These are phyloP conservation scores for Galleria mellonella DNA, from an alignment of 1,140 invertebrate species.

Conservation along the genomic window DNA sequence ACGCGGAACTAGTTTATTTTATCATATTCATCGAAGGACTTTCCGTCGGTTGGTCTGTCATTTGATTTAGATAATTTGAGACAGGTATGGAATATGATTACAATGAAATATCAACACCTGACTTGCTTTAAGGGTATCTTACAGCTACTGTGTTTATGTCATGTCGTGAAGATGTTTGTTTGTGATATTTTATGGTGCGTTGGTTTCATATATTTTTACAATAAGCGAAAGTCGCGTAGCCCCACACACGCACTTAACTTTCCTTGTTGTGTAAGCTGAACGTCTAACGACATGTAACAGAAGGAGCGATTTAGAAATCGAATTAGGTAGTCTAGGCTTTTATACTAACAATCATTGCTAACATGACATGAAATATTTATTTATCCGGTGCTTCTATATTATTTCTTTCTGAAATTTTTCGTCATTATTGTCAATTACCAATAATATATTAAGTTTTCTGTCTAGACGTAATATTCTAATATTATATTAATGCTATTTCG, in stretches of 20 bases:
- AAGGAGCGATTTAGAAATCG: slow-evolving; percentile 67
- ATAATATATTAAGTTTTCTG: no score
- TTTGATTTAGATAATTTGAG: slow-evolving; percentile 26
- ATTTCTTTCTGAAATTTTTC: no score
- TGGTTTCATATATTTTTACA: slow-evolving; percentile 33
- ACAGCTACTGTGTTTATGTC: not conserved
- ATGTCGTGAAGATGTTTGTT: not conserved
- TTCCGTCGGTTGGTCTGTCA: slow-evolving; percentile 36
- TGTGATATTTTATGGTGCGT: slow-evolving; percentile 15
- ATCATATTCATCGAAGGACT: slow-evolving; percentile 60
- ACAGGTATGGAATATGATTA: slow-evolving; percentile 13
- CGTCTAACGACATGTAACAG: slow-evolving; percentile 59
- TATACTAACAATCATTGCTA: slow-evolving; percentile 38
- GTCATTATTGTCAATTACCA: not conserved
- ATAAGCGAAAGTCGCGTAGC: slow-evolving; percentile 67
- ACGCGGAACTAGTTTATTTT: slow-evolving; percentile 70
- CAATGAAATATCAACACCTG: not conserved
- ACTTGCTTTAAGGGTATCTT: not conserved
- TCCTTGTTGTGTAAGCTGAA: slow-evolving; percentile 72
- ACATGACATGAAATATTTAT: no score
- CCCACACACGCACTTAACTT: slow-evolving; percentile 67
- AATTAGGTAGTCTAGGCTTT: no score
- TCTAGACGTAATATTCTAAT: no score
- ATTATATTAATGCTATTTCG: no score
- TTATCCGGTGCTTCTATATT: no score